Evolutionary conservation across 2,888 invertebrate genomes (phyloP).

Genomic region (Candidula unifasciata): DNA sequence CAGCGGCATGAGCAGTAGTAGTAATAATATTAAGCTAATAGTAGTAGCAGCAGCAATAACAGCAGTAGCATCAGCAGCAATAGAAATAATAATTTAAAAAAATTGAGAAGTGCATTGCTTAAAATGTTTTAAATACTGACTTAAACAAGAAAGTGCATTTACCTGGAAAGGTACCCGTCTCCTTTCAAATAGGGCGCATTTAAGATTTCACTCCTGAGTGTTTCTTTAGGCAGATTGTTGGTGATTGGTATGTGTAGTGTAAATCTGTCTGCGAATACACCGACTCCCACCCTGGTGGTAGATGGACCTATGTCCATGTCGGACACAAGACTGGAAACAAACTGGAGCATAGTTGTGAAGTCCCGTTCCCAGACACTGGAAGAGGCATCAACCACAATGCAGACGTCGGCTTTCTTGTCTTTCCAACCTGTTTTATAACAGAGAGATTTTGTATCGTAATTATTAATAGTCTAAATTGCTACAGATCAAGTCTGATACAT

Average conservation of each 20-base stretch:
- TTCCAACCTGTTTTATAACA: background rate
- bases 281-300: constrained; percentile 59
- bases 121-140: background rate
- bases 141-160: background rate
- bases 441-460: background rate
- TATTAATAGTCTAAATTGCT: no score
- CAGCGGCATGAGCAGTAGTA: no score
- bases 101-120: no score
- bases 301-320: constrained; percentile 55
- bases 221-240: background rate
- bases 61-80: no score
- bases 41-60: no score
- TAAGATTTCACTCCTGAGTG: background rate
- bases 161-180: constrained; percentile 46
- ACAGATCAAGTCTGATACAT: no score
- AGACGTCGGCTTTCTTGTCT: constrained; percentile 27
- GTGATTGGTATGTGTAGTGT: background rate
- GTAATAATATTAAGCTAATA: no score
- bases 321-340: constrained; percentile 57
- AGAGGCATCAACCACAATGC: constrained; percentile 40
- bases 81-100: no score
- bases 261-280: constrained; percentile 52
- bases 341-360: constrained; percentile 58
- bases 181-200: constrained; percentile 14
- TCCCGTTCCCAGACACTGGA: constrained; percentile 55